These are phyloP conservation scores for Callaeas wilsoni DNA, from an alignment of 2,113 vertebrate species.

Conservation along the genomic window DNA sequence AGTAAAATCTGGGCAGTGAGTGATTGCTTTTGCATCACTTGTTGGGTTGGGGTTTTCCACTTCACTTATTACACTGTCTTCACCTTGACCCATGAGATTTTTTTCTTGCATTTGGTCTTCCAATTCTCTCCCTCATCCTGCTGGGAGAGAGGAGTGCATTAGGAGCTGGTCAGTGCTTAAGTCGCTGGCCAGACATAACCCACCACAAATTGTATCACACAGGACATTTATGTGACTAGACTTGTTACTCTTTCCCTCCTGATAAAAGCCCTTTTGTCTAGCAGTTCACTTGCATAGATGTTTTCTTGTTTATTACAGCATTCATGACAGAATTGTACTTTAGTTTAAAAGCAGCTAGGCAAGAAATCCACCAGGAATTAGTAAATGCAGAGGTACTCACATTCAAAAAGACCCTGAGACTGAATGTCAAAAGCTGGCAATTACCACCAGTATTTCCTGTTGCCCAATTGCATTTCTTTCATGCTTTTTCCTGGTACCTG, in stretches of 20 bases:
- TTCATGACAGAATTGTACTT: background rate
- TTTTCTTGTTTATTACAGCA: background rate
- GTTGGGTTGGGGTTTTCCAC: background rate
- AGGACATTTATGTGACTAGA: background rate
- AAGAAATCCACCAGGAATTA: background rate
- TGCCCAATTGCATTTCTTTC: background rate
- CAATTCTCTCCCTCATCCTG: background rate
- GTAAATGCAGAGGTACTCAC: background rate
- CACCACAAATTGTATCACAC: background rate
- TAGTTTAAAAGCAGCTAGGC: background rate
- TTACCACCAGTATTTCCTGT: background rate
- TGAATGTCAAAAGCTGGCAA: background rate
- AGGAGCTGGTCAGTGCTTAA: background rate
- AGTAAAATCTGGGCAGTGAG: background rate
- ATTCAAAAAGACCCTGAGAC: background rate
- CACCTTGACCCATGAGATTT: background rate
- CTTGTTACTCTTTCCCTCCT: background rate
- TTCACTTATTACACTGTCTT: background rate
- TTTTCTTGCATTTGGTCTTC: background rate
- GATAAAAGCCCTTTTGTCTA: background rate
- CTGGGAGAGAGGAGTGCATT: background rate
- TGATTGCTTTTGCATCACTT: background rate
- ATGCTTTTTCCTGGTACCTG: background rate
- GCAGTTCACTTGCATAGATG: background rate
- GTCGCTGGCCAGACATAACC: background rate